phyloP scores from a whole-genome alignment of 2,113 vertebrate species.

The Rutilus rutilus region DNA sequence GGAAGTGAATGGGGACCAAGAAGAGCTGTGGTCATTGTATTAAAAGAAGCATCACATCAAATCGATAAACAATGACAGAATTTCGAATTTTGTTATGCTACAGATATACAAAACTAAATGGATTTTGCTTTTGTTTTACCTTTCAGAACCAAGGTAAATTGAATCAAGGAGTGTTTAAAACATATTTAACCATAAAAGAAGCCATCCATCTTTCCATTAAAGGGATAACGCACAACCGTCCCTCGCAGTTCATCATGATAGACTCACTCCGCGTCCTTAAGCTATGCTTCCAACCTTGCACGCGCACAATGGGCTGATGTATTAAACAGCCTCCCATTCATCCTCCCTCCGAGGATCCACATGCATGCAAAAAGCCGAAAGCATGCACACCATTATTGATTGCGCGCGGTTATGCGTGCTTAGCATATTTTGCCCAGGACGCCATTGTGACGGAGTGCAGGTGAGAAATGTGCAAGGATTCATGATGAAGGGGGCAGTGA shows the following conservation, averaged over 20 bases:
- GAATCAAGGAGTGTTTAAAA: constrained; percentile 24
- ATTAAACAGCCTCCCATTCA: constrained; percentile 57
- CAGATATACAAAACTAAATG: background rate
- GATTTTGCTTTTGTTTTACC: constrained; percentile 20
- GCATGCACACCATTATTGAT: constrained; percentile 57
- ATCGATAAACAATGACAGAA: background rate
- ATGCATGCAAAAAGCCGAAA: constrained; percentile 48
- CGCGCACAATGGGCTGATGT: constrained; percentile 27
- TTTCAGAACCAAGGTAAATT: constrained; percentile 22
- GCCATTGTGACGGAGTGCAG: constrained; percentile 34
- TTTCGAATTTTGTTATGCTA: background rate
- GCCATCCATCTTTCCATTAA: constrained; percentile 36
- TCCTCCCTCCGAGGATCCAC: constrained; percentile 41
- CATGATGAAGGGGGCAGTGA: constrained; percentile 54
- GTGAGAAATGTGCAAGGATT: constrained; percentile 29
- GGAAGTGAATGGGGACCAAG: no score
- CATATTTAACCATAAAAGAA: constrained; percentile 29
- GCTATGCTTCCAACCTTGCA: constrained; percentile 28
- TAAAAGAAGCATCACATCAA: background rate
- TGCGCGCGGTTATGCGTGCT: constrained; percentile 58
- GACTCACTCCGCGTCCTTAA: constrained; percentile 17
- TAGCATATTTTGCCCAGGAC: constrained; percentile 58
- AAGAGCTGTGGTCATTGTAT: background rate
- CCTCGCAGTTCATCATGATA: constrained; percentile 35
- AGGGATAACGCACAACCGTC: background rate